These are phyloP conservation scores for Eilema griseolum DNA, from an alignment of 2,888 invertebrate species.

Conservation along the genomic window DNA sequence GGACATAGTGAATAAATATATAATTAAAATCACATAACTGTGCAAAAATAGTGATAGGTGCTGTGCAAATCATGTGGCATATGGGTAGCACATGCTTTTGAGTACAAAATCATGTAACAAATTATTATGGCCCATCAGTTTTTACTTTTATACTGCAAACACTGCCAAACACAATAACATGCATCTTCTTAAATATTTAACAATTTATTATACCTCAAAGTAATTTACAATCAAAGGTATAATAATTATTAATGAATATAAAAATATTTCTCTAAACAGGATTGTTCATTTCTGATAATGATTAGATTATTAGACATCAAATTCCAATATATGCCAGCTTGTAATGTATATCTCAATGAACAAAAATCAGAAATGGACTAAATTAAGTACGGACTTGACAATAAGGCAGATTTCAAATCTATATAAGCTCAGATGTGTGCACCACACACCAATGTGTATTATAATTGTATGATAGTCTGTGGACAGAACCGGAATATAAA, in stretches of 20 bases:
- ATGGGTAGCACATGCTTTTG: not conserved
- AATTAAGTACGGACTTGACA: slow-evolving; percentile 10
- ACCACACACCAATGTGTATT: slow-evolving; percentile 72
- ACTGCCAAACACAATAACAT: slow-evolving; percentile 2
- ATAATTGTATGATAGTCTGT: slow-evolving; percentile 54
- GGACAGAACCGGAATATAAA: slow-evolving; percentile 52
- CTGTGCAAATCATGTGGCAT: not conserved
- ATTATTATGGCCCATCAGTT: not conserved
- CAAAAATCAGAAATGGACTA: not conserved
- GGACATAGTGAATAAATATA: not conserved
- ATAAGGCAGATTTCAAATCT: slow-evolving; percentile 23
- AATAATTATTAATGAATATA: not conserved
- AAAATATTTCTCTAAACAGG: not conserved
- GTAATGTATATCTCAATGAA: not conserved
- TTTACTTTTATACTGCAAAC: not conserved
- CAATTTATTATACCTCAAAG: not conserved
- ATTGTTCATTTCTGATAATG: slow-evolving; percentile 10
- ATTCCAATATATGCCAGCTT: not conserved
- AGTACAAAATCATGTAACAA: not conserved
- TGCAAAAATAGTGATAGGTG: not conserved
- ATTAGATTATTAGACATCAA: not conserved
- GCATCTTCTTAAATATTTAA: not conserved
- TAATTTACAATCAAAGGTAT: not conserved
- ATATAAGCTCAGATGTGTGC: slow-evolving; percentile 64
- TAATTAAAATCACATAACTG: not conserved